Base-by-base conservation (phyloP, 2,888 invertebrate genomes). In the Tachystola acroxantha region DNA sequence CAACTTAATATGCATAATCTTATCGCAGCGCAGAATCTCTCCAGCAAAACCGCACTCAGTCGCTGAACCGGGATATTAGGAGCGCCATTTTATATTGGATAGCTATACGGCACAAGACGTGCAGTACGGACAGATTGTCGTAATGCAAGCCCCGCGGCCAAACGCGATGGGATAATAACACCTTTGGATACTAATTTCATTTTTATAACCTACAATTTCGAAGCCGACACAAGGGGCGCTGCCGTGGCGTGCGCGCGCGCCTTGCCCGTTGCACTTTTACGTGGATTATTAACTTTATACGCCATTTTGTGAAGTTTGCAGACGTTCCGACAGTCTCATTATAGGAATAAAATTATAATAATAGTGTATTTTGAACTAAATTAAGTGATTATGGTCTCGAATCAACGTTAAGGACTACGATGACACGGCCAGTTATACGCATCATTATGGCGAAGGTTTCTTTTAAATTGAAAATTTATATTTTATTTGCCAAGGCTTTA, bases 81-180 rank as follows among this genome's bases (percentile, higher is more conserved):
- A 86, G 85, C 79, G 85, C 85, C 84, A 81, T 85, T 86, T 86
- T 85, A 85, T 85, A 85, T 85, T 81, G 85, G 85, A 81, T 84
- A 84, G 84, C 81, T 85, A 82, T 84, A 84, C 78, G 69, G 82
- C 81, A 79, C 79, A 78, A 84, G 85, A 85, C 86, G 85, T 85
- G 86, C 85, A 78, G 82, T 86, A 86, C 85, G 84, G 85, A 85
- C 85, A 85, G 85, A 85, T 85, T 85, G 86, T 86, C 86, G 85
- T 86, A 85, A 86, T 86, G 85, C 78, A 85, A 82, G 85, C 73
- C 86, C 69, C 66, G 76, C 77, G 84, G 86, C 78, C 82, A 82
- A 85, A 85, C 78, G 82, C 86, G 85, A 86, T 85, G 86, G 85
- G 85, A 85, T 86, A 86, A 86, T 86, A 86, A 86, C 84, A 85